Base-by-base conservation (phyloP, 2,888 invertebrate genomes). In the Caprella mutica region DNA sequence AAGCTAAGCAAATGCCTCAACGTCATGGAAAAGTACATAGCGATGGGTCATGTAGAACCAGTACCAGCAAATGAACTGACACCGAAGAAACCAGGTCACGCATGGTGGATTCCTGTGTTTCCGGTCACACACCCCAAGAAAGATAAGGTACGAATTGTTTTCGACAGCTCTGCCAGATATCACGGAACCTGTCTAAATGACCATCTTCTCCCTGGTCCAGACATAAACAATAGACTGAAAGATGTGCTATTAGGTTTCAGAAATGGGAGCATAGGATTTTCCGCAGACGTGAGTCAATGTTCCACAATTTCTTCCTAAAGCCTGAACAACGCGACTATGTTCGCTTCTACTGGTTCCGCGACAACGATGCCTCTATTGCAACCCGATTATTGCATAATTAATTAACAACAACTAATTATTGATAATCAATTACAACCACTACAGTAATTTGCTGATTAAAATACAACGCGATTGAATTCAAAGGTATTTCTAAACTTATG, bases 41-140 rank as follows among this genome's bases (percentile, higher is more conserved):
- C 14, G 17, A 21, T 21, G 17, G 6, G 40, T 21, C 40, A 40
- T 21, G 40, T 40, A 5, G 40, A 40, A n/a, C 6, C 17, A 6
- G 40, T 40, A 5, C 40, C 40, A 9, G 12, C 40, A 5, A 5
- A n/a, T 8, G 40, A 40, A 21, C 40, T 40, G 17, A 5, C 8
- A 6, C 6, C 6, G n/a, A n/a, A 40, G 9, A 8, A 33, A 33
- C 8, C 8, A 33, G 14, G 33, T 8, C n/a, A n/a, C n/a, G n/a
- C n/a, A n/a, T n/a, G n/a, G n/a, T n/a, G n/a, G n/a, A 33, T 33
- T 33, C 33, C 33, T 33, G 14, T 33, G 8, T 33, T 44, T 14
- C 44, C 44, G 4, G 44, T 44, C 5, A 44, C 44, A 5, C 44
- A 44, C 17, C 44, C 44, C 17, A 44, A 44, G 8, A 44, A 44